Percentiles rank a stretch among this genome's conserved stretches.
Conservation (phyloP, 2,888 invertebrate species). For the Tenodera sinensis region DNA sequence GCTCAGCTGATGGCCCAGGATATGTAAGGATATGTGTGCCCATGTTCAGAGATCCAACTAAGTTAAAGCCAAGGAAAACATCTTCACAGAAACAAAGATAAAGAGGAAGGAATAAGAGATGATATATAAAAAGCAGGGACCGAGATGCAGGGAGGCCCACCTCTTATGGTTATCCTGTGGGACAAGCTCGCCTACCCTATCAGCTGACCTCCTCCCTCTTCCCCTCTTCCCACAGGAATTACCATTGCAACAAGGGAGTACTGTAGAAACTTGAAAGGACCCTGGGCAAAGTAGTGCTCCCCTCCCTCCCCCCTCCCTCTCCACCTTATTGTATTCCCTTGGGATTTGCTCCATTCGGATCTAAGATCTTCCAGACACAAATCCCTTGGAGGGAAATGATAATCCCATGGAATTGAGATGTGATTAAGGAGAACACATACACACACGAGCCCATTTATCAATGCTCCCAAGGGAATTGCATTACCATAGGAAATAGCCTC, state of each 20-base stretch:
- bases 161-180: conserved; percentile 26
- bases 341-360: conserved; percentile 29
- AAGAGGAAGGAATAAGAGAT: background rate
- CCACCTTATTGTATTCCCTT: conserved; percentile 26
- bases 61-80: background rate
- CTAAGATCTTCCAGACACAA: conserved; percentile 22
- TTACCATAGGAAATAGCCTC: conserved; percentile 28
- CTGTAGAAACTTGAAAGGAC: conserved; percentile 29
- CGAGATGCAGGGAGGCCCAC: background rate
- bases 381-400: conserved; percentile 8
- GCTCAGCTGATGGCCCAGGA: too few relatives aligned
- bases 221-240: conserved; percentile 23
- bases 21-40: too few relatives aligned
- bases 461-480: conserved; percentile 32
- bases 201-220: conserved; percentile 42
- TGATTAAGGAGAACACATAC: conserved; percentile 14
- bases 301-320: background rate
- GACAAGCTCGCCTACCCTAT: conserved; percentile 27
- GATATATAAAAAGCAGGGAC: background rate
- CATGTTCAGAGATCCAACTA: too few relatives aligned
- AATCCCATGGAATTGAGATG: background rate
- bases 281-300: conserved; percentile 24
- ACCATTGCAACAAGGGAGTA: conserved; percentile 12
- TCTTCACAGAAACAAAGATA: background rate
- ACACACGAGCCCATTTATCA: conserved; percentile 4